Evolutionary conservation across 2,113 vertebrate genomes (phyloP).

Genomic region (Pelmatolapia mariae): DNA sequence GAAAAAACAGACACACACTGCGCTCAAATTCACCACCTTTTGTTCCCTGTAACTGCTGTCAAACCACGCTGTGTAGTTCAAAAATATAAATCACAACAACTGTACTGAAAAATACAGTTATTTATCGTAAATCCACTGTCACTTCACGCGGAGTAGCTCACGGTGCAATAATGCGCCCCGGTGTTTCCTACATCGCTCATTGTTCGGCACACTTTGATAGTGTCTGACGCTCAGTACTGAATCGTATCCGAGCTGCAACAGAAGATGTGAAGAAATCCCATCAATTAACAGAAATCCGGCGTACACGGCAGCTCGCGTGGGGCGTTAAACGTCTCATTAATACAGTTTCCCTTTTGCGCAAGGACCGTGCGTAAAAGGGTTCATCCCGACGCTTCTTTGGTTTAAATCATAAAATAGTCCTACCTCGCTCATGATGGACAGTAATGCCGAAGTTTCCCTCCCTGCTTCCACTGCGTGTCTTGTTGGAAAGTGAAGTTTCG

Average conservation of each 20-base stretch:
- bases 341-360: not conserved
- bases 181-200: not conserved
- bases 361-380: slow-evolving; percentile 14
- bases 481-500: slow-evolving; percentile 42
- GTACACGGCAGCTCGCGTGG: not conserved
- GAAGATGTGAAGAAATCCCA: not conserved
- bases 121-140: not conserved
- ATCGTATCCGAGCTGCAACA: not conserved
- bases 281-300: not conserved
- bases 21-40: not conserved
- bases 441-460: slow-evolving; percentile 13
- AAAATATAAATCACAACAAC: not conserved
- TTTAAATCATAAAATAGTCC: slow-evolving; percentile 23
- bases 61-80: not conserved
- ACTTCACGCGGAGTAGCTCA: not conserved
- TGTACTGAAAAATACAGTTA: not conserved
- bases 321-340: not conserved
- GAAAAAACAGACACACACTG: not conserved
- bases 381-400: not conserved
- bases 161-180: not conserved
- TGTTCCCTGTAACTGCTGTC: not conserved
- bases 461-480: slow-evolving; percentile 28
- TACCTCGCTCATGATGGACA: slow-evolving; percentile 76
- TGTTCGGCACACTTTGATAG: slow-evolving; percentile 1
- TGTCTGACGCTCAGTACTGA: not conserved